Percentiles rank a stretch among this genome's conserved stretches.
phyloP scores from a whole-genome alignment of 2,113 vertebrate genomes.

The Scytalopus superciliaris region DNA sequence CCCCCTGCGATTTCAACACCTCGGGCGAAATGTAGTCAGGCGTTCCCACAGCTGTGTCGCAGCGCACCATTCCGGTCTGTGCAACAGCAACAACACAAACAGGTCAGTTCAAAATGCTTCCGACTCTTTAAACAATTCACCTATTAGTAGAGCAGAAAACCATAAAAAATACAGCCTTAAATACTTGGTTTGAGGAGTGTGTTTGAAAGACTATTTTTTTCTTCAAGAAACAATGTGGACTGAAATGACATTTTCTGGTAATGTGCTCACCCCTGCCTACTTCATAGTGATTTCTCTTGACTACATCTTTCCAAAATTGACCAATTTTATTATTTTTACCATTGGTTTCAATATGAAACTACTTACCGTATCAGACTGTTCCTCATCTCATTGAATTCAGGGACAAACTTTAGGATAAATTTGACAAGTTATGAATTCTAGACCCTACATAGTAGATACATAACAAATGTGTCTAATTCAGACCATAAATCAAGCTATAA shows the following conservation, averaged over 20 bases:
- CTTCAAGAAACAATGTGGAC: background rate
- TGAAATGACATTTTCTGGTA: background rate
- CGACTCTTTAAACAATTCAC: background rate
- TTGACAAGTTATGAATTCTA: background rate
- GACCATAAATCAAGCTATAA: background rate
- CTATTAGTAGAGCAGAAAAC: background rate
- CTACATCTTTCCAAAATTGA: background rate
- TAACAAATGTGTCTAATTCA: background rate
- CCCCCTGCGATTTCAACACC: slow-evolving; percentile 94
- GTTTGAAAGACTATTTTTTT: background rate
- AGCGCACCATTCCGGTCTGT: slow-evolving; percentile 97
- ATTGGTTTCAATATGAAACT: background rate
- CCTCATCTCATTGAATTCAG: background rate
- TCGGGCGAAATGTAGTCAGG: slow-evolving; percentile 97
- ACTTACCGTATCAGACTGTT: background rate
- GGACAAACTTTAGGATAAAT: background rate
- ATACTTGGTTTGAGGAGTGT: background rate
- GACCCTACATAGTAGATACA: background rate
- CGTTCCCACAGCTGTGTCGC: slow-evolving; percentile 95
- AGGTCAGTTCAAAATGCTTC: background rate
- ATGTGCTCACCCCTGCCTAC: background rate
- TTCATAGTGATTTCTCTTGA: background rate
- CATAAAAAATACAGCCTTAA: background rate
- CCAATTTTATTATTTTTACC: background rate
- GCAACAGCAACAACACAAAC: background rate